Evolutionary conservation across 2,888 invertebrate species (phyloP), one percentile per base, ranked within the genome.

Genomic region (Ceraclea dissimilis): DNA sequence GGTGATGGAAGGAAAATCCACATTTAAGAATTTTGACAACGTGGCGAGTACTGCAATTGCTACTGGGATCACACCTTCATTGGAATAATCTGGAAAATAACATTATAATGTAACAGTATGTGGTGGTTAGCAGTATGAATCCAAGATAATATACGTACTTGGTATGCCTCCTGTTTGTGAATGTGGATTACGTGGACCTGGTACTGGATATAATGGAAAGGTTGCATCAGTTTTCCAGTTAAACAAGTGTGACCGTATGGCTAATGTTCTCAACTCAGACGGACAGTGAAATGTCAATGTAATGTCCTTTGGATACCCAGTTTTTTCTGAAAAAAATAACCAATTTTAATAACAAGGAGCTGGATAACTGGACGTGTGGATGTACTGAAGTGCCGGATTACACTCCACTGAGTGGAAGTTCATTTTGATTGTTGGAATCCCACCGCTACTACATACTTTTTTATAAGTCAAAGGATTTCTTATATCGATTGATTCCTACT

Each of bases 141-240:
- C 4, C 26, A 26, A 26, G 10, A 26, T 26, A 26, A 6, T 26
- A 4, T 10, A 10, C 26, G 74, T 79, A 79, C 87, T 85, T 62
- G 88, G 86, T 56, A 69, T 63, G n/a, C 81, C 83, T 33, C 84
- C 85, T 62, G 74, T 74, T 0, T 56, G 49, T 1, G 65, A 64
- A 0, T 66, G 63, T 2, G 75, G 70, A 52, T 80, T 78, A 60
- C 91, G 72, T 0, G 90, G 90, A 2, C 90, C 90, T 1, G 82
- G 76, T 2, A 70, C 65, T 67, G 83, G 85, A 67, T 81, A 85
- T 26, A 75, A 63, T 0, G 83, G 85, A 69, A 84, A 91, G 47
- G 85, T 69, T 2, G 78, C 66, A 66, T 84, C 80, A 0, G 91
- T 90, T 16, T 79, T 73, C 91, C 91, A 92, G 52, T 70, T 72